These are phyloP conservation scores for Acestrorhynchus altus DNA, from an alignment of 2,797 vertebrate genomes.

Conservation along the genomic window DNA sequence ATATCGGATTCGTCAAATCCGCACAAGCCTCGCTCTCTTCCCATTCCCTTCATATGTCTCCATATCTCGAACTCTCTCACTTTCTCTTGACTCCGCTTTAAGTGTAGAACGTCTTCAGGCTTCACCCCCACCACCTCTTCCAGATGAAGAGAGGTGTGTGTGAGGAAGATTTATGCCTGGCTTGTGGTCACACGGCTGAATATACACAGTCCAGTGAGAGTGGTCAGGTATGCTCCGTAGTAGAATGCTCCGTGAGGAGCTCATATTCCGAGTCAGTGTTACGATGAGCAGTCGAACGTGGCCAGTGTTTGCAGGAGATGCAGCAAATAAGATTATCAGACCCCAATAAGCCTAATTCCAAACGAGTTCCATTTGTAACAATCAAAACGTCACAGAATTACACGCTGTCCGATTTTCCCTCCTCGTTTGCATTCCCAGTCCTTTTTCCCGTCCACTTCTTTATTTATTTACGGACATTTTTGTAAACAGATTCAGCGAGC, in stretches of 20 bases:
- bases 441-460: conserved; percentile 16
- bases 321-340: conserved; percentile 26
- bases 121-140: neutral
- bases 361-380: conserved; percentile 14
- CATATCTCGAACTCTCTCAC: conserved; percentile 23
- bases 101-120: neutral
- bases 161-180: conserved; percentile 19
- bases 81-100: conserved; percentile 13
- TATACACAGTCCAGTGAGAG: conserved; percentile 10
- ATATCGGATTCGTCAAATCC: conserved; percentile 18
- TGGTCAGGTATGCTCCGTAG: neutral
- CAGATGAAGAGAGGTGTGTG: conserved; percentile 6
- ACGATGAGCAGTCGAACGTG: neutral
- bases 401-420: conserved; percentile 16
- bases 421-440: neutral
- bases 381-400: conserved; percentile 31
- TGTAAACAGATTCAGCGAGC: neutral
- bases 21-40: neutral
- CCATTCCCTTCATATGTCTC: conserved; percentile 18
- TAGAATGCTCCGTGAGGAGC: no score
- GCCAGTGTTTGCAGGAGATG: conserved; percentile 10
- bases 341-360: conserved; percentile 32
- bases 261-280: neutral
- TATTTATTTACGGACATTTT: neutral
- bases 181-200: neutral